Conservation (phyloP, 92 coral and sea anemone genomes). For the Palythoa caribaeorum region DNA sequence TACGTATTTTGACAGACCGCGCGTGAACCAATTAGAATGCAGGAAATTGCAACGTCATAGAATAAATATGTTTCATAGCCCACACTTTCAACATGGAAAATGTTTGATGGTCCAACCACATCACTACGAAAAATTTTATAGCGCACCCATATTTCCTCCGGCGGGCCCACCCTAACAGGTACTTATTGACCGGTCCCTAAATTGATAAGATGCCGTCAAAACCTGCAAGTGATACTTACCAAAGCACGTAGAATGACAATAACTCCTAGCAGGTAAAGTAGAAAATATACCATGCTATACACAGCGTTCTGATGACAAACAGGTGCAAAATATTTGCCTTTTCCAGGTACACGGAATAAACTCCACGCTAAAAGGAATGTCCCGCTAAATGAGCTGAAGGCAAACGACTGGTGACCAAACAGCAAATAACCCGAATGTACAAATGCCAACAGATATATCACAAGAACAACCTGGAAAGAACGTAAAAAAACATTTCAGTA, state of each 20-base stretch:
- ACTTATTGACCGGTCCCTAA: not conserved
- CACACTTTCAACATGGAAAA: too few relatives aligned
- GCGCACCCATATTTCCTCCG: not conserved
- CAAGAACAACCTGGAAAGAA: conserved; percentile 56
- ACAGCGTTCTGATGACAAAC: conserved; percentile 37
- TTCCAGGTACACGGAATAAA: conserved; percentile 71
- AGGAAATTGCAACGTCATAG: too few relatives aligned
- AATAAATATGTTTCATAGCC: too few relatives aligned
- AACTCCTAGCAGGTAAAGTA: conserved; percentile 56
- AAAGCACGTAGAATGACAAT: conserved; percentile 66
- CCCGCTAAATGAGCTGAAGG: conserved; percentile 71
- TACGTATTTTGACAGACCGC: too few relatives aligned
- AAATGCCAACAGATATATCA: conserved; percentile 59
- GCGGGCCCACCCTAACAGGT: too few relatives aligned
- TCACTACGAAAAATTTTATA: not conserved
- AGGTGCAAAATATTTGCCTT: conserved; percentile 48
- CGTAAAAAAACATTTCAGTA: not conserved
- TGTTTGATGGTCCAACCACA: not conserved
- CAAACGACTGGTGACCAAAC: conserved; percentile 65
- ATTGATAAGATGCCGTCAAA: not conserved
- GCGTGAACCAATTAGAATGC: too few relatives aligned
- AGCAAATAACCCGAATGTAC: conserved; percentile 79
- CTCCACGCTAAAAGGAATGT: conserved; percentile 65
- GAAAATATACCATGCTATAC: conserved; percentile 58
- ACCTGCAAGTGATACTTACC: conserved; percentile 54